Conservation (phyloP, 2,888 invertebrate species). For the Apamea epomidion region DNA sequence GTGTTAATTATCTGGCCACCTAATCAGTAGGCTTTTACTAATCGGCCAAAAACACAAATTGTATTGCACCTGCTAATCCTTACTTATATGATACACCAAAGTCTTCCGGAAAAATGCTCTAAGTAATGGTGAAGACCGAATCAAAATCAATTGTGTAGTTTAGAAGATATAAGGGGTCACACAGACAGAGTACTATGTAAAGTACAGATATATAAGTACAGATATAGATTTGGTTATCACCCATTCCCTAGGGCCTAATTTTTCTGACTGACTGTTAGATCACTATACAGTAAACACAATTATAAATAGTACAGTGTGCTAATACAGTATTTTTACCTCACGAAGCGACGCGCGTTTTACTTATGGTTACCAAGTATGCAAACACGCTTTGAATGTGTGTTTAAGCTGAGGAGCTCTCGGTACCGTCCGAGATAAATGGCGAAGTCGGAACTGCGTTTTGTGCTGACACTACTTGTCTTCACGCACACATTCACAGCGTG, state of each 20-base stretch:
- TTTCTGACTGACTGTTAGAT: background rate
- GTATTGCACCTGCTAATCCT: background rate
- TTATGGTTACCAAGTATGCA: background rate
- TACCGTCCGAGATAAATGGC: background rate
- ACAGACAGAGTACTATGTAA: background rate
- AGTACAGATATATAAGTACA: background rate
- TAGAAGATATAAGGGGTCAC: background rate
- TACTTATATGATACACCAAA: background rate
- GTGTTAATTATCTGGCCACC: background rate
- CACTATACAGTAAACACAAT: background rate
- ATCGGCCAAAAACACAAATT: background rate
- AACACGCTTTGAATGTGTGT: background rate
- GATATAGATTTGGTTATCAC: background rate
- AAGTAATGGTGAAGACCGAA: background rate
- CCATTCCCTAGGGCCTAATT: background rate
- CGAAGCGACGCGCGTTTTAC: background rate
- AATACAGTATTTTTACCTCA: background rate
- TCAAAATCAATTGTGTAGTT: background rate
- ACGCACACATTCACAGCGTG: background rate
- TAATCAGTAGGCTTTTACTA: conserved; percentile 19
- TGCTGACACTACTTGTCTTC: background rate
- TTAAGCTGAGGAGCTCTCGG: background rate
- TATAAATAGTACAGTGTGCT: background rate
- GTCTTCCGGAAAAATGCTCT: background rate
- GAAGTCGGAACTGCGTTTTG: background rate